These are phyloP conservation scores for Brachyalestes nurse DNA, from an alignment of 2,797 vertebrate species.

Conservation along the genomic window DNA sequence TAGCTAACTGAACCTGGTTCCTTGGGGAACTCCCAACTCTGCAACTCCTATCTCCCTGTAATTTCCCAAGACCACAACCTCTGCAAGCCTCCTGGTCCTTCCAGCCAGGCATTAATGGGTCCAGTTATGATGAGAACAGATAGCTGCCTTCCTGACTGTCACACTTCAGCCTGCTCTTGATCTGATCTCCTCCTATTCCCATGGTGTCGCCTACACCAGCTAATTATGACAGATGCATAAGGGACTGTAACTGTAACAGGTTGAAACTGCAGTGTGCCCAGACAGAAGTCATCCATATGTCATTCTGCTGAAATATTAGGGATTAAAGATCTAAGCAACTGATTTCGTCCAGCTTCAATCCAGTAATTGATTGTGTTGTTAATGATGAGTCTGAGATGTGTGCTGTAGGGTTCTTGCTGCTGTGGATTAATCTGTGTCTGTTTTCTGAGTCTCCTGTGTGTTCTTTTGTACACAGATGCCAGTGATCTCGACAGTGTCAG, in stretches of 20 bases:
- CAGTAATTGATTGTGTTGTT: slow-evolving; percentile 16
- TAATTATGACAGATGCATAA: slow-evolving; percentile 51
- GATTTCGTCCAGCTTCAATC: not conserved
- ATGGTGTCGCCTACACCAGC: slow-evolving; percentile 34
- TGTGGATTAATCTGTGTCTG: not conserved
- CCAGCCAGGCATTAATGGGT: slow-evolving; percentile 57
- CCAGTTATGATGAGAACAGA: slow-evolving; percentile 65
- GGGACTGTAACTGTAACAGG: slow-evolving; percentile 38
- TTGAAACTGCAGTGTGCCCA: slow-evolving; percentile 6
- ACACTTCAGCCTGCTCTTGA: slow-evolving; percentile 57
- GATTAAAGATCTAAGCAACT: slow-evolving; percentile 9
- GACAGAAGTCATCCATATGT: not conserved
- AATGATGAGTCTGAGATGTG: not conserved
- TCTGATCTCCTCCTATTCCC: slow-evolving; percentile 57
- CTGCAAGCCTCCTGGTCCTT: slow-evolving; percentile 48
- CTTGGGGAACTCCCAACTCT: slow-evolving; percentile 7
- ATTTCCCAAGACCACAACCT: slow-evolving; percentile 12
- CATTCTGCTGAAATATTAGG: not conserved
- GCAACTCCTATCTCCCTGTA: slow-evolving; percentile 15
- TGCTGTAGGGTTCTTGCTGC: not conserved
- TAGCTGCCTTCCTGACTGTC: slow-evolving; percentile 50
- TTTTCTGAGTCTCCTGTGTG: slow-evolving; percentile 54
- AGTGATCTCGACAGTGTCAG: slow-evolving; percentile 89
- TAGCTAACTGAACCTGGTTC: slow-evolving; percentile 11
- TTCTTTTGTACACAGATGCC: slow-evolving; percentile 80